Evolutionary conservation across 2,888 invertebrate species (phyloP).

Genomic region (Mythimna albipuncta): DNA sequence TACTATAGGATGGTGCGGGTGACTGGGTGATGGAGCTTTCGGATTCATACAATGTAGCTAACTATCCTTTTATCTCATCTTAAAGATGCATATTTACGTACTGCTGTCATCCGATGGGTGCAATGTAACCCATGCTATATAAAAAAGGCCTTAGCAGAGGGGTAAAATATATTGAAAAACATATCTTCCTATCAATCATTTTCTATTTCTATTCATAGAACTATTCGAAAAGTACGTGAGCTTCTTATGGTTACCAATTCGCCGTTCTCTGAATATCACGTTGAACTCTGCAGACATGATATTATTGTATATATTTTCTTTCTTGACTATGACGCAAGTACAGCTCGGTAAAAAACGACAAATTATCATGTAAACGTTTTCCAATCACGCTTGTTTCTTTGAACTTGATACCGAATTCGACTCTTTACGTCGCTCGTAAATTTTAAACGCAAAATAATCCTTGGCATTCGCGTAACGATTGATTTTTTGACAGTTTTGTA

Average conservation of each 20-base stretch:
- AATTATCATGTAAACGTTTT: constrained; percentile 40
- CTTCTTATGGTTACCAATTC: too few species aligned
- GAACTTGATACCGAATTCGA: constrained; percentile 48
- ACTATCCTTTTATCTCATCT: too few species aligned
- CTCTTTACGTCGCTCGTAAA: constrained; percentile 38
- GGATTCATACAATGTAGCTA: too few species aligned
- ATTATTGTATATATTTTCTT: neutral
- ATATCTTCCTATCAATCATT: neutral
- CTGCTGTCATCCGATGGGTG: too few species aligned
- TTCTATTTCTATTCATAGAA: neutral
- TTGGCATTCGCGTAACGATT: constrained; percentile 34
- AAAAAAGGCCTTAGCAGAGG: neutral
- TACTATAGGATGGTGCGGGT: too few species aligned
- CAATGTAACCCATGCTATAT: too few species aligned
- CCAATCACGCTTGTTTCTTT: constrained; percentile 34
- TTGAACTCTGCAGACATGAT: neutral
- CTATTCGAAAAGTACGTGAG: too few species aligned
- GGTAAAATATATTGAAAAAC: neutral
- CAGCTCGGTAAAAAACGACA: constrained; percentile 15
- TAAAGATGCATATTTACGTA: too few species aligned
- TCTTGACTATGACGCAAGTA: constrained; percentile 12
- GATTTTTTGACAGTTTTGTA: constrained; percentile 31
- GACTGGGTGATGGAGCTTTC: too few species aligned
- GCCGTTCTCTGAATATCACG: neutral
- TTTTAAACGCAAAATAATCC: constrained; percentile 38